Evolutionary conservation across 2,888 invertebrate species (phyloP), one percentile per base, ranked within the genome.

Genomic region (Drosophila demipolita): DNA sequence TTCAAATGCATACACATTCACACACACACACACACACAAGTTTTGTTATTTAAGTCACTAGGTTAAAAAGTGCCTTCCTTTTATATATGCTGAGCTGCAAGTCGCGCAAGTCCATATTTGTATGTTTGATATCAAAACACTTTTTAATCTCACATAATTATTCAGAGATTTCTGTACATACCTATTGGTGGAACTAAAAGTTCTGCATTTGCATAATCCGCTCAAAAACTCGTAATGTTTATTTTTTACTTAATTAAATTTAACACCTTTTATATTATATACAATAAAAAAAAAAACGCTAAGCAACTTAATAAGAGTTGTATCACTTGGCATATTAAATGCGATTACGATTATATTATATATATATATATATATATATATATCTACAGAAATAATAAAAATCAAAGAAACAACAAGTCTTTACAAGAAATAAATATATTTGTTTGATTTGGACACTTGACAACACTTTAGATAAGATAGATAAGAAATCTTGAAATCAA

Each of bases 41-140:
- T 82, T 80, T 72, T 75, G 77, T 80, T 87, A 83, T 68, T 68
- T 73, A 86, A 83, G 81, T 80, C 83, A 87, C 40, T 75, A 83
- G 81, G 53, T 68, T 89, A 70, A 70, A 73, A 75, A 75, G 89
- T 87, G 83, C 84, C 83, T 84, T 89, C 66, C 87, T 75, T 55
- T 70, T 45, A 36, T 20, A 58, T 38, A 26, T 42, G 29, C 52
- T 60, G n/a, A 67, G 40, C 57, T 55, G 32, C 50, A 70, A 58
- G 63, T 38, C 38, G 17, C 17, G 29, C 50, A 59, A 63, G 20
- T 55, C 38, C 32, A 55, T 45, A 49, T 50, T 55, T 53, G 9
- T 50, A 40, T 63, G 32, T 63, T 63, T 49, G 20, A 55, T 50
- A 45, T 45, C 7, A 23, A 54, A 33, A 64, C 59, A 29, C 50